Evolutionary conservation across 1,140 invertebrate genomes (phyloP).

Genomic region (Leucophenga varia): DNA sequence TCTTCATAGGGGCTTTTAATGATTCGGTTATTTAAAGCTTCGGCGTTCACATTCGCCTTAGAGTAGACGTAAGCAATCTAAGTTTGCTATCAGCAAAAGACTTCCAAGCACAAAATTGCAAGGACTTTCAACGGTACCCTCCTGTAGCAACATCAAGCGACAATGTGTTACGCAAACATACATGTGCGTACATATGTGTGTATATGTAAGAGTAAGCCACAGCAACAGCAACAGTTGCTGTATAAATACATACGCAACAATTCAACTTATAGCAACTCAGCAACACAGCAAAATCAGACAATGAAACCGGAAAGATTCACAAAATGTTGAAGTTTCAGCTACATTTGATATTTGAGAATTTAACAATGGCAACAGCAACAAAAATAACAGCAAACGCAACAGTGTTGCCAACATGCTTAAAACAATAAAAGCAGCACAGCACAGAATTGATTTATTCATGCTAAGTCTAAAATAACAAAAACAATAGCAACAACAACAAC

Average conservation of each 20-base stretch:
- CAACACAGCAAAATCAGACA: too few relatives aligned
- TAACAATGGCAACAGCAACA: conserved; percentile 5
- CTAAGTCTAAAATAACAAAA: too few relatives aligned
- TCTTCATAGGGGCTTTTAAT: too few relatives aligned
- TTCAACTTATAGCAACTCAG: too few relatives aligned
- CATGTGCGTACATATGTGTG: conserved; percentile 11
- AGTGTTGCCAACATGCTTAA: not conserved
- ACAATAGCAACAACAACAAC: conserved; percentile 15
- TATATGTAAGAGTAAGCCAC: conserved; percentile 1
- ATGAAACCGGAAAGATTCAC: too few relatives aligned
- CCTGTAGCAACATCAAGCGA: conserved; percentile 10
- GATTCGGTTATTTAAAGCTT: too few relatives aligned
- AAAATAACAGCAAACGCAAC: conserved; percentile 2
- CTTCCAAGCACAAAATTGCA: conserved; percentile 5
- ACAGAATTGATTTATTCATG: too few relatives aligned
- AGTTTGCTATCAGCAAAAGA: too few relatives aligned
- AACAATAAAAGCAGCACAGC: too few relatives aligned
- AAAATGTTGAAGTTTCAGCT: too few relatives aligned
- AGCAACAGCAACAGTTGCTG: conserved; percentile 26
- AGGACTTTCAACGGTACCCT: too few relatives aligned
- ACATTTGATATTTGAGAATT: too few relatives aligned
- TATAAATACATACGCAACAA: conserved; percentile 12
- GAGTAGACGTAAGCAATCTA: conserved; percentile 13
- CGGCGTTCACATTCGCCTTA: not conserved
- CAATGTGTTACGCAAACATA: conserved; percentile 27